Base-by-base conservation (phyloP, 2,113 vertebrate genomes). In the Hippocampus mohnikei region DNA sequence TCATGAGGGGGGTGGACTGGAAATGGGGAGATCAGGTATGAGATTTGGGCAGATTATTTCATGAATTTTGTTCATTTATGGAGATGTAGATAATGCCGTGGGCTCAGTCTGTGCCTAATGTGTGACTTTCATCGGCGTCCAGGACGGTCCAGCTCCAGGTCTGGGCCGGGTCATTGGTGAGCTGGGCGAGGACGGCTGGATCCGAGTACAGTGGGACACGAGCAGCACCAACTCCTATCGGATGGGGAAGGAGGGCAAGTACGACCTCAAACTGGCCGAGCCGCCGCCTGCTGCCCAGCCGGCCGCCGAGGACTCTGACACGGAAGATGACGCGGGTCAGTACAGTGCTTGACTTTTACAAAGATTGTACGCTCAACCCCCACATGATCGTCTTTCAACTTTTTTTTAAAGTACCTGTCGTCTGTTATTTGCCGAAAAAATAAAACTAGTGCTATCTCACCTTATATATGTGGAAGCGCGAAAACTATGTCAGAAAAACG, bases 161-260 rank as follows among this genome's bases (percentile, higher is more conserved):
- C 91, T 99, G 13, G 97, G 97, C n/a, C 93, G 95, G 63, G 97
- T 98, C 60, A 99, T 99, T 63, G 97, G 97, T 42, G 97, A 99
- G 76, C 7, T 99, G 66, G 97, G 97, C 23, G 97, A 99, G 87
- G 97, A 99, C 3, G 97, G 97, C 3, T 99, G 97, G 97, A 98
- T 98, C 84, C 84, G 97, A 77, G 97, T 99, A 21, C 97, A 99
- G 82, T 99, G 97, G 97, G 97, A 98, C 75, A 98, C 96, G 0
- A 95, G 96, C 86, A 99, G 96, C 84, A 98, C 97, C 71, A 99
- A 99, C 90, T 99, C 97, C 2, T 99, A 99, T 87, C 88, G 97
- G 68, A 99, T 99, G 97, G 97, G 97, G 27, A 99, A 99, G 80
- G 97, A 99, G 74, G 97, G 97, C 40, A 99, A 99, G 81, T 99